These are phyloP conservation scores for Dendrolimus punctatus DNA, from an alignment of 1,140 invertebrate species.

Conservation along the genomic window DNA sequence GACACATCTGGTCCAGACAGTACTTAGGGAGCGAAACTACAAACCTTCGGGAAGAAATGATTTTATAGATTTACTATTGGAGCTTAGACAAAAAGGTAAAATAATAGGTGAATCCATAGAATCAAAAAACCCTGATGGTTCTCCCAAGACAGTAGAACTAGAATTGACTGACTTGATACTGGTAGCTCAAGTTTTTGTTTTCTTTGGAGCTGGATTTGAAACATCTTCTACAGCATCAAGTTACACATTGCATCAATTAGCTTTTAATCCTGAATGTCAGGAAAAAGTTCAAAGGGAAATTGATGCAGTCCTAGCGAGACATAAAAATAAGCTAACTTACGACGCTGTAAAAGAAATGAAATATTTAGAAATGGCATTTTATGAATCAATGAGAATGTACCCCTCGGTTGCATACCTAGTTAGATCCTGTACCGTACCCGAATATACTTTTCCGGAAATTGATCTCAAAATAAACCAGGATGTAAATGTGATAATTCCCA, in stretches of 20 bases:
- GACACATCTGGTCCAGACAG: slow-evolving; percentile 39
- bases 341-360: slow-evolving; percentile 57
- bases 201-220: slow-evolving; percentile 43
- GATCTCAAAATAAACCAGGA: slow-evolving; percentile 57
- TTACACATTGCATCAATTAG: slow-evolving; percentile 66
- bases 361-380: slow-evolving; percentile 37
- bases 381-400: slow-evolving; percentile 45
- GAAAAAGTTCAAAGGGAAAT: slow-evolving; percentile 39
- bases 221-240: slow-evolving; percentile 43
- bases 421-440: slow-evolving; percentile 24
- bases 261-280: slow-evolving; percentile 68
- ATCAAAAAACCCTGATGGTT: slow-evolving; percentile 17
- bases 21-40: slow-evolving; percentile 53
- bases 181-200: slow-evolving; percentile 30
- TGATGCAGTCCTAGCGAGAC: slow-evolving; percentile 26
- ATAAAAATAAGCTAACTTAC: slow-evolving; percentile 47
- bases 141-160: slow-evolving; percentile 16
- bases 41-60: slow-evolving; percentile 63
- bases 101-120: slow-evolving; percentile 23
- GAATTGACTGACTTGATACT: slow-evolving; percentile 21
- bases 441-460: slow-evolving; percentile 31
- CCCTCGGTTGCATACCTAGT: slow-evolving; percentile 27
- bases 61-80: slow-evolving; percentile 70
- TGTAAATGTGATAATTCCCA: slow-evolving; percentile 58
- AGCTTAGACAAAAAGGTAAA: slow-evolving; percentile 63